Conservation (phyloP, 2,888 invertebrate genomes). For the Rhogogaster chlorosoma region DNA sequence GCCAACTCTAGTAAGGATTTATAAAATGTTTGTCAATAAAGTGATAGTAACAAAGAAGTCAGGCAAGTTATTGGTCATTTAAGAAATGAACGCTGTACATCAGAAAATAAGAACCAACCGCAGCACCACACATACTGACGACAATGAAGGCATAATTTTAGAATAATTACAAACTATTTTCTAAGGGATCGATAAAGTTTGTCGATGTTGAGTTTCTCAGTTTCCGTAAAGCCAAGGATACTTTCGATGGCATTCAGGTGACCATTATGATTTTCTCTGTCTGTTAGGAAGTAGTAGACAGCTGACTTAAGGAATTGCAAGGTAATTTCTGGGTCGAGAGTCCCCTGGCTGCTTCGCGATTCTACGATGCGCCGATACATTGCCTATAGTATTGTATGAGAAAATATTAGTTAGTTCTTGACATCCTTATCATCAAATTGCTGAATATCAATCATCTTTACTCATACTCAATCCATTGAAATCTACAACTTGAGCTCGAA, state of each 20-base stretch:
- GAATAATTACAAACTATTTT: slow-evolving; percentile 64
- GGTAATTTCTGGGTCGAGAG: slow-evolving; percentile 94
- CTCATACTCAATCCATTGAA: not conserved
- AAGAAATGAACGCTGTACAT: not conserved
- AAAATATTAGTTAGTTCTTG: not conserved
- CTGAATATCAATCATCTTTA: not conserved
- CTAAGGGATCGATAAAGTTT: slow-evolving; percentile 77
- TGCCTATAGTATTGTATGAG: slow-evolving; percentile 81
- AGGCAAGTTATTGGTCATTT: not conserved
- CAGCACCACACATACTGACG: slow-evolving; percentile 44
- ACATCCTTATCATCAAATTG: not conserved
- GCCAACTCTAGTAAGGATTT: not conserved
- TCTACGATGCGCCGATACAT: slow-evolving; percentile 92
- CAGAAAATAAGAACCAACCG: not conserved
- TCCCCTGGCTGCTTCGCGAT: slow-evolving; percentile 86
- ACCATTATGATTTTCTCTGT: slow-evolving; percentile 92
- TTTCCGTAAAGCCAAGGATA: slow-evolving; percentile 92
- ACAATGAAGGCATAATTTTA: slow-evolving; percentile 46
- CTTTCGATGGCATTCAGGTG: slow-evolving; percentile 95
- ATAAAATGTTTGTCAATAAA: slow-evolving; percentile 1
- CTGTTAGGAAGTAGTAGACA: slow-evolving; percentile 94
- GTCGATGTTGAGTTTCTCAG: slow-evolving; percentile 89
- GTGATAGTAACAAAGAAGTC: not conserved
- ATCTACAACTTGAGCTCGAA: not conserved
- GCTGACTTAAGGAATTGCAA: slow-evolving; percentile 96